These are phyloP conservation scores for Eurystomus glaucurus DNA, from an alignment of 2,797 vertebrate species.

Conservation along the genomic window DNA sequence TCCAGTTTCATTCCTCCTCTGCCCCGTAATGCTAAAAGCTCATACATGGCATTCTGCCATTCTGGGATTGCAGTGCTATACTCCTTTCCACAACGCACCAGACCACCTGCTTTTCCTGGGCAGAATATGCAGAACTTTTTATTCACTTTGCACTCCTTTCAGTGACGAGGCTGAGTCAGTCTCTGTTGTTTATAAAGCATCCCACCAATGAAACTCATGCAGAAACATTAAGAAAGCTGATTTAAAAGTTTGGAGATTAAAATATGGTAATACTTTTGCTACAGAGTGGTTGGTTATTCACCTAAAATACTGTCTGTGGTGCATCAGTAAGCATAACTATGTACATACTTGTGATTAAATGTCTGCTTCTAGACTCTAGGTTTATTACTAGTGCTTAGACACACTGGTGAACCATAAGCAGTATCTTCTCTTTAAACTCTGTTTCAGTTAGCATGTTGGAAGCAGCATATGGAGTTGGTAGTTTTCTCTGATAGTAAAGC, in stretches of 20 bases:
- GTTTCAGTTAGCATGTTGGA: neutral
- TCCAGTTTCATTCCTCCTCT: neutral
- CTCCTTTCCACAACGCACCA: neutral
- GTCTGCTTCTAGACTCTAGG: neutral
- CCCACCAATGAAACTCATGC: neutral
- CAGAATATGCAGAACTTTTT: neutral
- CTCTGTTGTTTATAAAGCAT: neutral
- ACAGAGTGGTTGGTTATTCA: neutral
- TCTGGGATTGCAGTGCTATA: neutral
- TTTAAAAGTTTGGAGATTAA: neutral
- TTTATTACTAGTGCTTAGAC: neutral
- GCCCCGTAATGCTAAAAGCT: neutral
- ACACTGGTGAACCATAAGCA: neutral
- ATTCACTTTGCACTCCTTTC: neutral
- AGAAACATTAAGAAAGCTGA: neutral
- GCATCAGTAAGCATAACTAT: neutral
- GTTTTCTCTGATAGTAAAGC: neutral
- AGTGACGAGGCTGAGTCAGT: neutral
- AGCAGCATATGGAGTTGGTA: neutral
- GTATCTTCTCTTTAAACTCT: neutral
- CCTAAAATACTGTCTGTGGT: neutral
- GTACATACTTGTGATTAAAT: neutral
- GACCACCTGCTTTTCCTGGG: neutral
- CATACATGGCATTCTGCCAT: rapidly evolving
- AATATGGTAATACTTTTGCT: neutral